phyloP scores from a whole-genome alignment of 2,113 vertebrate species.

The Hippocampus zosterae region DNA sequence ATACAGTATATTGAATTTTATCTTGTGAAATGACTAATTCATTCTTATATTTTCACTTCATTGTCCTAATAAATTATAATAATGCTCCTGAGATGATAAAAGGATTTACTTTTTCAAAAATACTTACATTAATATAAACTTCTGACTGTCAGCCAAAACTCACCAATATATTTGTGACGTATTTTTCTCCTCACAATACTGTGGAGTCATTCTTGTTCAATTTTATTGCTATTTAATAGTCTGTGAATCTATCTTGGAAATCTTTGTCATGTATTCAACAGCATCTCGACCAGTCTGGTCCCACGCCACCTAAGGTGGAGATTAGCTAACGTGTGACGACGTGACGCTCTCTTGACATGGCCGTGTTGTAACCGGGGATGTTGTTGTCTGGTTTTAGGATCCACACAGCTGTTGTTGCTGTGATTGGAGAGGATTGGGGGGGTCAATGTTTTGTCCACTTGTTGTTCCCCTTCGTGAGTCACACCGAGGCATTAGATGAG shows the following conservation, averaged over 20 bases:
- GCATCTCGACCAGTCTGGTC: neutral
- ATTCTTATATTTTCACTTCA: neutral
- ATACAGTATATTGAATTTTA: neutral
- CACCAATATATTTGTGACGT: too few relatives aligned
- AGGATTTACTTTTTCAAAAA: too few relatives aligned
- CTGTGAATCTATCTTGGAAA: too few relatives aligned
- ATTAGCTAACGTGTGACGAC: constrained; percentile 37
- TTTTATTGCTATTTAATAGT: too few relatives aligned
- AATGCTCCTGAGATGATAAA: too few relatives aligned
- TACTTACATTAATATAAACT: too few relatives aligned
- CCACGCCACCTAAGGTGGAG: constrained; percentile 17
- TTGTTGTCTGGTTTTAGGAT: constrained; percentile 40
- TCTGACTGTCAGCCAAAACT: too few relatives aligned
- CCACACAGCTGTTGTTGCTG: constrained; percentile 59
- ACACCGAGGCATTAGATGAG: constrained; percentile 27
- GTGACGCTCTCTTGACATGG: constrained; percentile 48
- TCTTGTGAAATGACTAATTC: neutral
- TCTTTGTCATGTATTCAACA: too few relatives aligned
- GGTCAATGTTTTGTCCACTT: constrained; percentile 21
- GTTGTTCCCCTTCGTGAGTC: constrained; percentile 26
- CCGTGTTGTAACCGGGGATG: constrained; percentile 16
- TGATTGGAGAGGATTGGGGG: constrained; percentile 3
- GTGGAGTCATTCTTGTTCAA: too few relatives aligned
- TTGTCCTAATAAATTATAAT: neutral
- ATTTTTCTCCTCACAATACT: too few relatives aligned